These are phyloP conservation scores for Eulemur albifrons DNA, from an alignment of 2,797 vertebrate species.

Conservation along the genomic window DNA sequence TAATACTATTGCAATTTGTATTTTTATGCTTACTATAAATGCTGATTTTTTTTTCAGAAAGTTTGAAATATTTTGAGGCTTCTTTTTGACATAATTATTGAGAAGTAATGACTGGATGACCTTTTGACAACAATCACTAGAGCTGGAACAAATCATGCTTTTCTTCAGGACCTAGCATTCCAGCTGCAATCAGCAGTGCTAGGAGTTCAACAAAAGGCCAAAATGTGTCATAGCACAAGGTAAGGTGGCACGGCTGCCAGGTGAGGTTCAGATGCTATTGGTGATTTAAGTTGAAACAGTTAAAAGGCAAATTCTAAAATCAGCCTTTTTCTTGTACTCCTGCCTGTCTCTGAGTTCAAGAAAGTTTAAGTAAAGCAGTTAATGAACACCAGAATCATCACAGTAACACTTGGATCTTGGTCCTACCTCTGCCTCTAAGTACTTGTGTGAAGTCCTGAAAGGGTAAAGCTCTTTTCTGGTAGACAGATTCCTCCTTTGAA, in stretches of 20 bases:
- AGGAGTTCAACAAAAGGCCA: background rate
- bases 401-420: background rate
- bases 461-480: background rate
- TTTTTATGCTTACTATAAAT: background rate
- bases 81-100: slow-evolving; percentile 15
- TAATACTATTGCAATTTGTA: background rate
- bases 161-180: background rate
- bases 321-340: background rate
- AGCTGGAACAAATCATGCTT: background rate
- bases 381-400: background rate
- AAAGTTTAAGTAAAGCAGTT: background rate
- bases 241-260: background rate
- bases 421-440: background rate
- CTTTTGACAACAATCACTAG: background rate
- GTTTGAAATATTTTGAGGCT: background rate
- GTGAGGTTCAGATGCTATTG: background rate
- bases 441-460: background rate
- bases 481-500: background rate
- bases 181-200: background rate
- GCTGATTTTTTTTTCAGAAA: background rate
- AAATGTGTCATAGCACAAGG: background rate
- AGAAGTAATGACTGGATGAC: background rate
- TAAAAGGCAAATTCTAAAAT: background rate
- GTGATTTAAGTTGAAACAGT: background rate
- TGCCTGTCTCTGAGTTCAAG: background rate